Conservation (phyloP, 2,113 vertebrate genomes). For the Lasiurus borealis region DNA sequence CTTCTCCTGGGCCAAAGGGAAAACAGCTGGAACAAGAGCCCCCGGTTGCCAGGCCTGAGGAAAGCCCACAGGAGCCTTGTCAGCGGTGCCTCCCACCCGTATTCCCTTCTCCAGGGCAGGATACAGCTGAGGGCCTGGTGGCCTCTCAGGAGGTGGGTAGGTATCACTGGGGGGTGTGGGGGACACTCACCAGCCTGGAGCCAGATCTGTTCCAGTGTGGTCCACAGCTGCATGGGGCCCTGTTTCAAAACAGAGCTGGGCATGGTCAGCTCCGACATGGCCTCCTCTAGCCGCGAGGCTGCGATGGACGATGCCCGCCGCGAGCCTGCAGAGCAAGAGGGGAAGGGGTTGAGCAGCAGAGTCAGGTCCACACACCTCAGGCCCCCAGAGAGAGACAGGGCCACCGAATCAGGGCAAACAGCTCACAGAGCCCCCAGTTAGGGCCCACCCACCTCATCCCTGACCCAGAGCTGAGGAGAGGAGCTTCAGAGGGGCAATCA, state of each 20-base stretch:
- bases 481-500: neutral
- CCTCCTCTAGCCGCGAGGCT: slow-evolving; percentile 95
- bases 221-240: slow-evolving; percentile 95
- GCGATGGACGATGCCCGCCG: slow-evolving; percentile 93
- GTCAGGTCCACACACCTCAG: neutral
- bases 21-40: neutral
- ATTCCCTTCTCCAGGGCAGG: neutral
- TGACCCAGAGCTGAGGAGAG: neutral
- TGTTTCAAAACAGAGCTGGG: slow-evolving; percentile 92
- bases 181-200: slow-evolving; percentile 94
- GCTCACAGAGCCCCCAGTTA: neutral
- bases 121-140: neutral
- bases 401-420: neutral
- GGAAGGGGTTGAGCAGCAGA: neutral
- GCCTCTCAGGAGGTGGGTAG: neutral
- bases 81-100: neutral
- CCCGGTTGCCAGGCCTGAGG: neutral
- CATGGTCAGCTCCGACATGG: slow-evolving; percentile 95
- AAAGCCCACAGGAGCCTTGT: neutral
- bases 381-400: neutral
- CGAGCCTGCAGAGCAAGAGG: slow-evolving; percentile 88
- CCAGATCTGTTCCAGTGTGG: slow-evolving; percentile 96
- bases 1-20: neutral
- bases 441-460: neutral
- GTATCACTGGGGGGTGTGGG: neutral